Percentiles rank a stretch among this genome's conserved stretches.
These are phyloP conservation scores for Leptopilina clavipes DNA, from an alignment of 1,140 invertebrate genomes.

Conservation along the genomic window DNA sequence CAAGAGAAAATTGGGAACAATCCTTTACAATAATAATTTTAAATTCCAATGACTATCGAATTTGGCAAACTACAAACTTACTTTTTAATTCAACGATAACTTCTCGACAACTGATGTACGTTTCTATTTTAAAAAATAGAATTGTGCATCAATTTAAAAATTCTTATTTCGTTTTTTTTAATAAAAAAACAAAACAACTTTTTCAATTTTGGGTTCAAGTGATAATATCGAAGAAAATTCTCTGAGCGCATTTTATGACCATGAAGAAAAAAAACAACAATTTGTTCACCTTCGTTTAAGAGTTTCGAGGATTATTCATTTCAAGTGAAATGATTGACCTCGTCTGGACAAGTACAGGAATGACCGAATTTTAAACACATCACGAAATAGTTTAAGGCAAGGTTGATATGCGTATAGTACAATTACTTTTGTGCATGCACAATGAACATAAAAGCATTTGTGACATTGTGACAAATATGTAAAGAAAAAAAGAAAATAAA, in stretches of 20 bases:
- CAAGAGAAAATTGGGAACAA: background rate
- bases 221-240: background rate
- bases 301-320: conserved; percentile 25
- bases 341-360: conserved; percentile 17
- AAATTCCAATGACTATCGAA: background rate
- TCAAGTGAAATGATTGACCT: conserved; percentile 27
- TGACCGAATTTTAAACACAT: conserved; percentile 18
- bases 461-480: background rate
- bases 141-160: too few relatives aligned
- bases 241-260: background rate
- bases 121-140: background rate
- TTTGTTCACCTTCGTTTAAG: conserved; percentile 13
- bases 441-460: background rate
- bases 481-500: background rate
- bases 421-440: background rate
- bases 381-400: background rate
- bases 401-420: background rate
- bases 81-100: too few relatives aligned
- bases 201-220: background rate
- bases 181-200: too few relatives aligned
- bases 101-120: too few relatives aligned
- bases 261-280: background rate
- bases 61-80: background rate
- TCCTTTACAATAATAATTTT: background rate
- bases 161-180: too few relatives aligned